Base-by-base conservation (phyloP, 1,140 invertebrate species). In the Drosophila lacteicornis region DNA sequence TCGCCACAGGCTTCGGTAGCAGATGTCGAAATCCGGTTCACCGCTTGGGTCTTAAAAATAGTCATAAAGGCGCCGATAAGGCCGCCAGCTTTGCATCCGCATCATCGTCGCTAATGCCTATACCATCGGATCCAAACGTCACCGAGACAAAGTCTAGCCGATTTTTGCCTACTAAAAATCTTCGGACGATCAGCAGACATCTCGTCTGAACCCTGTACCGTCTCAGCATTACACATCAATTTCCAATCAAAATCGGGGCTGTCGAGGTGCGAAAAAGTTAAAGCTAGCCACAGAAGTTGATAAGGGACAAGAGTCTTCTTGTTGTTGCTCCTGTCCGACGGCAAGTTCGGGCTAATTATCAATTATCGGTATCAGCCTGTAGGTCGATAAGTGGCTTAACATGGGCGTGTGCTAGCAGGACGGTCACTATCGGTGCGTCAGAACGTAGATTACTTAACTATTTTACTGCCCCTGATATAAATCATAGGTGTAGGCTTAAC, bases 11-110 rank as follows among this genome's bases (percentile, higher is more conserved):
- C 66, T 36, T 15, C 66, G 43, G 36, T 46, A 7, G 45, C 66
- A 40, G 33, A 56, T 30, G 17, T 47, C 38, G 36, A 49, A 84
- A 83, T 83, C 81, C 81, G 81, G 81, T 83, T 83, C 81, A 84
- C 38, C 40, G 47, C 43, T 73, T 47, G 46, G 49, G 46, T 60
- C 68, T 74, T 53, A 73, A 51, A 59, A 73, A 71, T 73, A 73
- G 67, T 49, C 67, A 60, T 50, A 25, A 19, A 42, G 40, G 12
- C 19, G 9, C 5, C 30, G 69, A 73, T 73, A 73, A 73, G 67
- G 12, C 51, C 15, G n/a, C 12, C 25, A 15, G 22, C 30, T 55
- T 65, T 79, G 79, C 79, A 86, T 86, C 82, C 82, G 79, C 43
- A 68, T 82, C 66, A 67, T 51, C 56, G 66, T 40, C 82, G 51